Percentiles rank a stretch among this genome's conserved stretches.
Conservation (phyloP, 2,888 invertebrate genomes). For the Oscheius sp. region DNA sequence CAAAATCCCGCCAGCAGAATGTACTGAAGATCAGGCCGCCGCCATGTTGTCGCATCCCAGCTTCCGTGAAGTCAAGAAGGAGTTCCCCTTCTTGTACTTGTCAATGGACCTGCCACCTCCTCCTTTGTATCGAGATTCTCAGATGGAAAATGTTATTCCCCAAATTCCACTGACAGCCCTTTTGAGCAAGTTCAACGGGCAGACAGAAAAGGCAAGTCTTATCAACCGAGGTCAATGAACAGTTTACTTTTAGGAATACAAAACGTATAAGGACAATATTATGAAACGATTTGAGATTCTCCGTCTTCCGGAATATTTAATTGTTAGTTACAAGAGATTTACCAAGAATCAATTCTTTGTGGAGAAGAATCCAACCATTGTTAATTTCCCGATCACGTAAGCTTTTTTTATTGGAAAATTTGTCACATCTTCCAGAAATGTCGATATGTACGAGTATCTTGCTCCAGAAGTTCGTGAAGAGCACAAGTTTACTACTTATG, state of each 20-base stretch:
- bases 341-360: slow-evolving; percentile 98
- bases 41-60: slow-evolving; percentile 62
- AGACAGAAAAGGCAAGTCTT: slow-evolving; percentile 81
- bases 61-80: slow-evolving; percentile 82
- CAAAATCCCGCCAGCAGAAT: slow-evolving; percentile 91
- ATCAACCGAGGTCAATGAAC: not conserved
- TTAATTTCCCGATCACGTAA: slow-evolving; percentile 98
- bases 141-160: slow-evolving; percentile 97
- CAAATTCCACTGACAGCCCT: slow-evolving; percentile 89
- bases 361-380: slow-evolving; percentile 99
- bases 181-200: slow-evolving; percentile 94
- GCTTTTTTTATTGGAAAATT: slow-evolving; percentile 68
- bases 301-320: slow-evolving; percentile 79
- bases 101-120: slow-evolving; percentile 97
- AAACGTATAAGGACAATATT: slow-evolving; percentile 98
- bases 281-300: slow-evolving; percentile 96
- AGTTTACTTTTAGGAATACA: slow-evolving; percentile 82
- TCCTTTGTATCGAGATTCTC: slow-evolving; percentile 95
- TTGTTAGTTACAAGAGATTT: slow-evolving; percentile 95
- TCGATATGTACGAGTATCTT: slow-evolving; percentile 94
- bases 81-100: slow-evolving; percentile 93
- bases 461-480: slow-evolving; percentile 81
- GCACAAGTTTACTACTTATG: slow-evolving; percentile 87
- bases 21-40: slow-evolving; percentile 67
- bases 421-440: slow-evolving; percentile 83